A percentile compares a stretch with the other conserved stretches of the same genome.
phyloP scores from a whole-genome alignment of 2,888 invertebrate species.

The Melieria picta region DNA sequence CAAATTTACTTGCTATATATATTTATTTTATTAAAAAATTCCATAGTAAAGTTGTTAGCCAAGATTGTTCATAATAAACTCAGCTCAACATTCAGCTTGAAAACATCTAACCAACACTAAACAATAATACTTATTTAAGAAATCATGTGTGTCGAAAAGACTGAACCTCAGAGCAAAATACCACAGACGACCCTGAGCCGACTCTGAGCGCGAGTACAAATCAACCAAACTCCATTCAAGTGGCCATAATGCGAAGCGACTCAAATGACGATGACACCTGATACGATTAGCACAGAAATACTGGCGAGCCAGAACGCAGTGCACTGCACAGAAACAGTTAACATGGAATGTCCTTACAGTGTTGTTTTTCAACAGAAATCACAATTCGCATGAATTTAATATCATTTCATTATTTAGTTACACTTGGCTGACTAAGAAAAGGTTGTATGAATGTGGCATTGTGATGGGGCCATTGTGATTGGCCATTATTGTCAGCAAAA shows the following conservation, averaged over 20 bases:
- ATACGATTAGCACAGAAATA: conserved; percentile 47
- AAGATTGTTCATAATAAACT: too few species aligned
- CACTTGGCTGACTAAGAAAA: conserved; percentile 48
- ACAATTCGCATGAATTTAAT: conserved; percentile 65
- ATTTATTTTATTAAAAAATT: too few species aligned
- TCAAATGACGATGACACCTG: conserved; percentile 65
- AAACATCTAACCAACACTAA: too few species aligned
- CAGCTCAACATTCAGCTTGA: too few species aligned
- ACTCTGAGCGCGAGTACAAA: not conserved
- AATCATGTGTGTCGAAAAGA: not conserved
- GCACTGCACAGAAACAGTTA: conserved; percentile 13
- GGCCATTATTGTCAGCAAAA: too few species aligned
- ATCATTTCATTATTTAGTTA: conserved; percentile 65
- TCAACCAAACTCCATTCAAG: conserved; percentile 51
- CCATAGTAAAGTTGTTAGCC: too few species aligned
- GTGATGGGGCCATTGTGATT: too few species aligned
- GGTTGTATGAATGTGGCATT: too few species aligned
- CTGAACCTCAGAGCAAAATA: not conserved
- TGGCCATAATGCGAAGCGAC: conserved; percentile 60
- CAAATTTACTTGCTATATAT: too few species aligned
- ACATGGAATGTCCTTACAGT: conserved; percentile 34
- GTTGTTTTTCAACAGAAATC: conserved; percentile 60
- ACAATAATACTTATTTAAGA: not conserved
- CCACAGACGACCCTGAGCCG: not conserved
- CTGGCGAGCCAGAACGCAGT: not conserved